Conservation (phyloP, 2,888 invertebrate species). For the Drosophila meridionalis region DNA sequence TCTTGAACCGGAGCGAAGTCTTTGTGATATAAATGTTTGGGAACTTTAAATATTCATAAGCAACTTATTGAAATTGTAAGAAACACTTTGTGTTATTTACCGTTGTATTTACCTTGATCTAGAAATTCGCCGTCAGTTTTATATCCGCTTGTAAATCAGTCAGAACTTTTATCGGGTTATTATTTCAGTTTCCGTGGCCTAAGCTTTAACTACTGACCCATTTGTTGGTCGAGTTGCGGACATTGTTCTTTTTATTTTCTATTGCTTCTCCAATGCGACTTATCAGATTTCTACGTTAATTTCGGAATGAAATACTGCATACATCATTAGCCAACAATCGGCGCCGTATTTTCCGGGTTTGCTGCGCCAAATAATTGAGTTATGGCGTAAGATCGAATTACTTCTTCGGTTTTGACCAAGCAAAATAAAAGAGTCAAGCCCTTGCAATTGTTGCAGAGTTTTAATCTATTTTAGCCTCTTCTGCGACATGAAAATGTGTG, state of each 20-base stretch:
- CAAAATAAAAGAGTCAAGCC: conserved; percentile 10
- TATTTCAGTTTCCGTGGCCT: conserved; percentile 48
- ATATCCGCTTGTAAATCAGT: conserved; percentile 14
- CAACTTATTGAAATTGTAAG: background rate
- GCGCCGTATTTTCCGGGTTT: conserved; percentile 64
- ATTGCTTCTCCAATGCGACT: conserved; percentile 11
- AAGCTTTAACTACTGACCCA: conserved; percentile 47
- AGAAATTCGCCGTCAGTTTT: conserved; percentile 24
- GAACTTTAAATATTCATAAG: too few relatives aligned
- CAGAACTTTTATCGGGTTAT: conserved; percentile 37
- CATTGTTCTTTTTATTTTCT: conserved; percentile 8
- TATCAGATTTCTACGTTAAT: conserved; percentile 67
- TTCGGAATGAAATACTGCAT: conserved; percentile 55
- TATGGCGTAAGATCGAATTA: conserved; percentile 51
- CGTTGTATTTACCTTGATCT: background rate
- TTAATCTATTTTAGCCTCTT: background rate
- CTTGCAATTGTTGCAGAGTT: background rate
- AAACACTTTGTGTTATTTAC: background rate
- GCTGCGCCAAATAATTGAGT: conserved; percentile 25
- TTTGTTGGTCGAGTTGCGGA: conserved; percentile 15
- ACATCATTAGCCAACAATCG: conserved; percentile 47
- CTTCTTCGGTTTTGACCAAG: conserved; percentile 41
- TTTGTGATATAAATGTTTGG: too few relatives aligned
- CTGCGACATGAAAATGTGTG: too few relatives aligned
- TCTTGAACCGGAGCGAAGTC: background rate